Percentiles rank a stretch among this genome's conserved stretches.
Conservation (phyloP, 2,888 invertebrate species). For the Endomychus coccineus region DNA sequence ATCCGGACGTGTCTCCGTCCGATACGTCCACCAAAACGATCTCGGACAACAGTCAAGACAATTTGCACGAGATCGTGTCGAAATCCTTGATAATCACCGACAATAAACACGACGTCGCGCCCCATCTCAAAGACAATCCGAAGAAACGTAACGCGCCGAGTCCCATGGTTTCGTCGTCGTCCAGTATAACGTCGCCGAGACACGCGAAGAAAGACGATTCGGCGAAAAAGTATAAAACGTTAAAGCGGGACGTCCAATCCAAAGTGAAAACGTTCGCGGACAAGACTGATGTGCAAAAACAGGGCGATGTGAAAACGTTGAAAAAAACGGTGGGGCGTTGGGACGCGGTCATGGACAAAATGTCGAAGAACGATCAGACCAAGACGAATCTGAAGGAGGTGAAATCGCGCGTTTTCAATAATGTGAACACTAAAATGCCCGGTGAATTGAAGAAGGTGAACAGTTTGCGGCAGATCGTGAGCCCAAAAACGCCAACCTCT, state of each 20-base stretch:
- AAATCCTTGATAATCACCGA: constrained; percentile 13
- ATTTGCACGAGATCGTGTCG: constrained; percentile 27
- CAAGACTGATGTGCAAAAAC: constrained; percentile 51
- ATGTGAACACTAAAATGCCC: constrained; percentile 14
- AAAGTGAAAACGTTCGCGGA: constrained; percentile 60
- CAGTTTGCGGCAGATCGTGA: constrained; percentile 20
- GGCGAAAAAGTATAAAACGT: constrained; percentile 68
- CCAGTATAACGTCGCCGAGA: constrained; percentile 34
- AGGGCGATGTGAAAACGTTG: constrained; percentile 49
- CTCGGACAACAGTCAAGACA: constrained; percentile 48
- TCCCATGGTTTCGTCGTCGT: constrained; percentile 33
- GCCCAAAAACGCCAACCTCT: constrained; percentile 30
- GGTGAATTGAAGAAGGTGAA: constrained; percentile 19
- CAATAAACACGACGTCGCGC: constrained; percentile 10
- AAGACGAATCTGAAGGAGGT: constrained; percentile 76
- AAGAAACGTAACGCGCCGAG: constrained; percentile 35
- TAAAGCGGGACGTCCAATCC: constrained; percentile 67
- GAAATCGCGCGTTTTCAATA: constrained; percentile 63
- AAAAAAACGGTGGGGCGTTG: constrained; percentile 62
- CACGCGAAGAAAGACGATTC: constrained; percentile 42
- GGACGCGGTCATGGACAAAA: constrained; percentile 79
- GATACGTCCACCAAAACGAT: constrained; percentile 53
- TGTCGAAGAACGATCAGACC: constrained; percentile 63
- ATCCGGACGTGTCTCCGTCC: constrained; percentile 53
- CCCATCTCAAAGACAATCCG: constrained; percentile 21